These are phyloP conservation scores for Acanthurus lineatus DNA, from an alignment of 2,797 vertebrate genomes.

Conservation along the genomic window DNA sequence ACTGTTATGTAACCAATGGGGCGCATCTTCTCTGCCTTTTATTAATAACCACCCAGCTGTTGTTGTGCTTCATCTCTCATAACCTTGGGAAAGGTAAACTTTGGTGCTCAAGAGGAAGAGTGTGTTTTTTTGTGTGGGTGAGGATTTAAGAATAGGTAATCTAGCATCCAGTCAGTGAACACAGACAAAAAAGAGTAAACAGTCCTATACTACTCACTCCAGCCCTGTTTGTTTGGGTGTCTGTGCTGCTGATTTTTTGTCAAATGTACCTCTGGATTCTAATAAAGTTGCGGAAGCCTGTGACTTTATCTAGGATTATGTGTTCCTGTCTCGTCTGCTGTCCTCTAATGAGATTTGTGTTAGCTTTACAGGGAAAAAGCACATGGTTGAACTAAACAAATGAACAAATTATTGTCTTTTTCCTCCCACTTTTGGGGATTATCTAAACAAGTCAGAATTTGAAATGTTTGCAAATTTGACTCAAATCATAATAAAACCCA, in stretches of 20 bases:
- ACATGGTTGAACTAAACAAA: conserved; percentile 3
- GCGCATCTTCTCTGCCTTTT: conserved; percentile 42
- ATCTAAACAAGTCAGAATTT: conserved; percentile 3
- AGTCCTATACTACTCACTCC: neutral
- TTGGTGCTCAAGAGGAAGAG: neutral
- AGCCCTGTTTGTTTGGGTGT: conserved; percentile 48
- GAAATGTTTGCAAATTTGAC: conserved; percentile 11
- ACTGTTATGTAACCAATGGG: conserved; percentile 65
- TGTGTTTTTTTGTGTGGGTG: conserved; percentile 30
- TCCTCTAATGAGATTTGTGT: conserved; percentile 37
- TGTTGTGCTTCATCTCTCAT: conserved; percentile 34
- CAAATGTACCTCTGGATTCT: conserved; percentile 41
- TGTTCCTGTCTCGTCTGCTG: conserved; percentile 56
- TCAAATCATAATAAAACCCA: neutral
- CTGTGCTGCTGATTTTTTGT: conserved; percentile 40
- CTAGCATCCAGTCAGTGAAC: conserved; percentile 25
- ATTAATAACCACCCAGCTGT: conserved; percentile 35
- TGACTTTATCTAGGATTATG: conserved; percentile 66
- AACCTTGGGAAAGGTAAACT: conserved; percentile 21
- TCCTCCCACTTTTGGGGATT: neutral
- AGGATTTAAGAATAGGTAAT: conserved; percentile 40
- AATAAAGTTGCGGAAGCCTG: conserved; percentile 47
- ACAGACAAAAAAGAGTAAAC: conserved; percentile 24
- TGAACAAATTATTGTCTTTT: neutral
- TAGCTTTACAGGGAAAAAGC: conserved; percentile 1